Base-by-base conservation (phyloP, 2,797 vertebrate genomes). In the Pseudotriccus pelzelni region DNA sequence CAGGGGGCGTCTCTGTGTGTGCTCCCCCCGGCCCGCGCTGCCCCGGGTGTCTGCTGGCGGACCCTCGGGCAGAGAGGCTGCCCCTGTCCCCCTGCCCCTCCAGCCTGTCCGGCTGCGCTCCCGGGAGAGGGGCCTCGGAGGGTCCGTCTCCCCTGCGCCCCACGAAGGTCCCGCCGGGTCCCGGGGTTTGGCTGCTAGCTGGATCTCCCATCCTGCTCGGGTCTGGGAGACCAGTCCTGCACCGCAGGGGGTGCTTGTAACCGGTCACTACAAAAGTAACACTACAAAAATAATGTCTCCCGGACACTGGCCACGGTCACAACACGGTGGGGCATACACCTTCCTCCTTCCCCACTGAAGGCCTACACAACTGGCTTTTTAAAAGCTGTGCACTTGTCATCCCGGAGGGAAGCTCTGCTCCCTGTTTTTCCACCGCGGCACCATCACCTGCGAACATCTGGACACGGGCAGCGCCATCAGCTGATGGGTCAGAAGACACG, bases 331-430 rank as follows among this genome's bases (percentile, higher is more conserved):
- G 18, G 18, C 18, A 64, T 50, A 22, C 17, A 11, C 0, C 1
- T 41, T 41, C 37, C 27, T 76, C 14, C 8, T 67, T 92, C 39
- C 21, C 11, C 4, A 18, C 2, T 8, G 17, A 87, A 81, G 12
- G 24, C 8, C 43, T 56, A 9, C 18, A 3, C 28, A 41, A 21
- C 5, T 34, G 23, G 0, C 78, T 74, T 72, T 39, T 25, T 72
- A 68, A 1, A 1, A 1, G 18, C 1, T 76, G 5, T 64, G 18
- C 0, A 0, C 11, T 55, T 39, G 17, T 53, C 2, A 1, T 39
- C 9, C 36, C 30, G 14, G 43, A 75, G 66, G 30, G 85, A 74
- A 75, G 15, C 25, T 78, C 41, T 24, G 10, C 23, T 84, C 13
- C 24, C 16, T 41, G 1, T 69, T 76, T 93, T 78, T 79, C 39